Percentiles rank a stretch among this genome's conserved stretches.
These are phyloP conservation scores for Erebia ligea DNA, from an alignment of 2,888 invertebrate genomes.

Conservation along the genomic window DNA sequence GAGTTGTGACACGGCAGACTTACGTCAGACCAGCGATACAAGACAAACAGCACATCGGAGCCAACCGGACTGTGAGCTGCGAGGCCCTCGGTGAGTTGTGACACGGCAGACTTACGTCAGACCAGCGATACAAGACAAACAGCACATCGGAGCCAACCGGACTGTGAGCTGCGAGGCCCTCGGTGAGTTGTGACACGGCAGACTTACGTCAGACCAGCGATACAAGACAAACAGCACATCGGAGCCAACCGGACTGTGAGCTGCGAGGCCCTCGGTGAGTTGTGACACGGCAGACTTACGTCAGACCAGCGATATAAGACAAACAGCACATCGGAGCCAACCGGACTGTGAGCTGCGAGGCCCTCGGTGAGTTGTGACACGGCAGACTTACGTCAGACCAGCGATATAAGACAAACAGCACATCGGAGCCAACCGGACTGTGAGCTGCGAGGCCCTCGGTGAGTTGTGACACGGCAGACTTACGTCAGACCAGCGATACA, in stretches of 20 bases:
- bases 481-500: too few species aligned
- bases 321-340: conserved; percentile 69
- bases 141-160: conserved; percentile 64
- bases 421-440: conserved; percentile 55
- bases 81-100: conserved; percentile 75
- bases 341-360: conserved; percentile 77
- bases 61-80: conserved; percentile 69
- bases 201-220: too few species aligned
- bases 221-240: conserved; percentile 75
- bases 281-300: too few species aligned
- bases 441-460: conserved; percentile 82
- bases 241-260: conserved; percentile 56
- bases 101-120: too few species aligned
- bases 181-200: conserved; percentile 52
- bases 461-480: conserved; percentile 2
- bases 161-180: conserved; percentile 80
- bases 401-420: too few species aligned
- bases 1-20: conserved; percentile 2
- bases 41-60: conserved; percentile 71
- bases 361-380: conserved; percentile 61
- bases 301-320: too few species aligned
- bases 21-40: too few species aligned
- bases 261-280: conserved; percentile 81
- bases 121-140: too few species aligned
- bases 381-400: too few species aligned